A percentile compares a stretch with the other conserved stretches of the same genome.
Evolutionary conservation across 2,113 vertebrate species (phyloP).

Genomic region (Chamaea fasciata): DNA sequence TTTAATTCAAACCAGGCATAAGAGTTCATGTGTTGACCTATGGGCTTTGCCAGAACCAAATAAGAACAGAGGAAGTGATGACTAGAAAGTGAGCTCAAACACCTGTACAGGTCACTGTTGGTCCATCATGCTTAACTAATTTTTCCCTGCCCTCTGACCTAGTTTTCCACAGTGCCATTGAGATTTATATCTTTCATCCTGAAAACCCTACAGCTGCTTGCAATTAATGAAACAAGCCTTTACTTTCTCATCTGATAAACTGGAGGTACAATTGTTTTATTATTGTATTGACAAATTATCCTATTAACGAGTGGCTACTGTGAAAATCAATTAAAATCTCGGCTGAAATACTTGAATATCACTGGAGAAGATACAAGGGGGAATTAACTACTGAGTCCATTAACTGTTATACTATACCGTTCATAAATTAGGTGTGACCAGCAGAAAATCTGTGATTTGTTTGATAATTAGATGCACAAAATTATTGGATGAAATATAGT

Average conservation of each 20-base stretch:
- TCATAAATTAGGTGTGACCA: constrained; percentile 62
- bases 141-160: constrained; percentile 85
- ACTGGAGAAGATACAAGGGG: constrained; percentile 48
- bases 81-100: constrained; percentile 74
- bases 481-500: constrained; percentile 41
- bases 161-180: constrained; percentile 76
- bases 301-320: constrained; percentile 76
- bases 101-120: constrained; percentile 86
- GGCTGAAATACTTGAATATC: constrained; percentile 58
- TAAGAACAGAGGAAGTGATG: constrained; percentile 78
- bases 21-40: constrained; percentile 65
- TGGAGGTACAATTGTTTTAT: constrained; percentile 82
- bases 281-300: constrained; percentile 86
- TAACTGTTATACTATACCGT: constrained; percentile 46
- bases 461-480: constrained; percentile 63
- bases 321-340: constrained; percentile 79
- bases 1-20: constrained; percentile 70
- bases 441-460: constrained; percentile 67
- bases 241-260: constrained; percentile 88
- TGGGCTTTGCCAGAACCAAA: constrained; percentile 46
- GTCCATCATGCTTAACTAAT: constrained; percentile 88
- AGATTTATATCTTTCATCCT: constrained; percentile 70
- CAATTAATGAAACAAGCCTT: constrained; percentile 82
- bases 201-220: constrained; percentile 79
- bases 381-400: constrained; percentile 68